Conservation (phyloP, 2,888 invertebrate genomes). For the Watsonalla binaria region DNA sequence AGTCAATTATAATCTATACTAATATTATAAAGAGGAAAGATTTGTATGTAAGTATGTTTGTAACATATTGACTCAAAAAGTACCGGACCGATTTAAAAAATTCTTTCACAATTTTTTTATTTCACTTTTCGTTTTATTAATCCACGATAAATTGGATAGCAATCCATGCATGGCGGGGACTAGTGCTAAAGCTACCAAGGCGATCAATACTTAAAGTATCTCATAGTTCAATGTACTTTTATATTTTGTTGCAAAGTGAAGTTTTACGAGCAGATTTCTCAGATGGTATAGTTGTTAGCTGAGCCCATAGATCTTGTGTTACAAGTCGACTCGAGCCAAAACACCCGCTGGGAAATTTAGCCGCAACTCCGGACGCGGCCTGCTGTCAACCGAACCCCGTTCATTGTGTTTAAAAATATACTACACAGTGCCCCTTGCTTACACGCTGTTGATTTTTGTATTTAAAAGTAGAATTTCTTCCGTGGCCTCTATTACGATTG, state of each 20-base stretch:
- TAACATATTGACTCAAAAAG: no score
- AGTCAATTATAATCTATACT: no score
- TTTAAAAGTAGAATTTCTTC: not conserved
- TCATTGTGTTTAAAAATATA: constrained; percentile 27
- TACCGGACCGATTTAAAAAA: no score
- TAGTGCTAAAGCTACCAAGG: no score
- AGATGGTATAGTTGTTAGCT: constrained; percentile 12
- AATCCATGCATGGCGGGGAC: no score
- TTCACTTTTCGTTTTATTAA: no score
- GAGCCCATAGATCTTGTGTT: constrained; percentile 28
- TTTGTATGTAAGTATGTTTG: no score
- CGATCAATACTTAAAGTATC: no score
- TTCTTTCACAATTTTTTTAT: no score
- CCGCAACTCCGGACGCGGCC: constrained; percentile 17
- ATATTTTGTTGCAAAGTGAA: not conserved
- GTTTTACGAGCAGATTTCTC: not conserved
- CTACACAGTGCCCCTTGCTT: constrained; percentile 2
- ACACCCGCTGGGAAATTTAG: constrained; percentile 43
- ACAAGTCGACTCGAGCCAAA: constrained; percentile 18
- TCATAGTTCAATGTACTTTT: not conserved
- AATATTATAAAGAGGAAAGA: no score
- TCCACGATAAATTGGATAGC: no score
- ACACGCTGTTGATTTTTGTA: not conserved
- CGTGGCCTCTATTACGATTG: no score
- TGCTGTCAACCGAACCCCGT: constrained; percentile 26